These are phyloP conservation scores for Anser cygnoides DNA, from an alignment of 2,113 vertebrate species.

Conservation along the genomic window DNA sequence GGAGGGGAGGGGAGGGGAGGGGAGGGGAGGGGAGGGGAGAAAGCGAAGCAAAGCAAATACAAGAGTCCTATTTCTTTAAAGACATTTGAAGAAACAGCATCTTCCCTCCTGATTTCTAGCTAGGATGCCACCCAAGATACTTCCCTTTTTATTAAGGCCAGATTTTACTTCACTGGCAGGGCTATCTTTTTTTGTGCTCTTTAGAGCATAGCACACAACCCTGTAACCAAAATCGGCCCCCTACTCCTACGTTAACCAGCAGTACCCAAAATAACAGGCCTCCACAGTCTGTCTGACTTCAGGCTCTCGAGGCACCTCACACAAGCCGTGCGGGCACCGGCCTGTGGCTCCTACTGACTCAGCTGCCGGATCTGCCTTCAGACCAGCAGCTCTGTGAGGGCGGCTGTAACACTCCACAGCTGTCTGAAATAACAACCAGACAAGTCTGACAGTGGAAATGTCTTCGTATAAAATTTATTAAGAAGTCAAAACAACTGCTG, in stretches of 20 bases:
- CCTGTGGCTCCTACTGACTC: not conserved
- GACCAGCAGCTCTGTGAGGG: not conserved
- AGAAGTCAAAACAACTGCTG: not conserved
- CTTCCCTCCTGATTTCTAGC: not conserved
- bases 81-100: not conserved
- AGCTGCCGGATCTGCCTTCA: not conserved
- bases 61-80: not conserved
- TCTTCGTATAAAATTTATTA: not conserved
- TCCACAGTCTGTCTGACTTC: not conserved
- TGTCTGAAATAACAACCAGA: not conserved
- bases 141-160: not conserved
- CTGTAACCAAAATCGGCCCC: not conserved
- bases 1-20: too few relatives aligned
- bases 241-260: not conserved
- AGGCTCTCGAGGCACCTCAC: not conserved
- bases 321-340: not conserved
- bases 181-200: not conserved
- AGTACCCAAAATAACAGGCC: not conserved
- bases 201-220: not conserved
- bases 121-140: not conserved
- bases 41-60: not conserved
- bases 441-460: fast-evolving
- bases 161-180: not conserved
- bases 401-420: not conserved
- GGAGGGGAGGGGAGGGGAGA: too few relatives aligned